phyloP scores from a whole-genome alignment of 2,113 vertebrate genomes.

The Macquaria ambigua region DNA sequence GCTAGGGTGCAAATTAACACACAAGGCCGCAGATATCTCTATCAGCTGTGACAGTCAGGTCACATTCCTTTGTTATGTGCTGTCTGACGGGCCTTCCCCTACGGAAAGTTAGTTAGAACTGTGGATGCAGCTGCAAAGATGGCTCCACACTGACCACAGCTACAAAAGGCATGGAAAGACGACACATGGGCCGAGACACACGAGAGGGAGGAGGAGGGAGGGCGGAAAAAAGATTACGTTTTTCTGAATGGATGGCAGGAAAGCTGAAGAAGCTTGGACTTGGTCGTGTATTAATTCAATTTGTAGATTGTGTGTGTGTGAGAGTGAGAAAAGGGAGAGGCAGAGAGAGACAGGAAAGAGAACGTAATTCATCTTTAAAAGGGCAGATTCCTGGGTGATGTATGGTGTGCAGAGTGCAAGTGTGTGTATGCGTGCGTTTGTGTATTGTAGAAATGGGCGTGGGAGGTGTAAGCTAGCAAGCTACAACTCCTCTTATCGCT shows the following conservation, averaged over 20 bases:
- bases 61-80: conserved; percentile 77
- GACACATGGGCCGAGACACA: conserved; percentile 42
- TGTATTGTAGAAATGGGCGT: conserved; percentile 62
- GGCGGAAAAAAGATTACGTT: conserved; percentile 14
- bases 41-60: conserved; percentile 73
- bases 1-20: conserved; percentile 38
- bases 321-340: conserved; percentile 40
- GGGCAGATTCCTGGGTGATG: conserved; percentile 75
- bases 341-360: conserved; percentile 65
- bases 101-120: conserved; percentile 56
- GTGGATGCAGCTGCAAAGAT: conserved; percentile 70
- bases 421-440: conserved; percentile 54
- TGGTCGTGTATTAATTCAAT: conserved; percentile 27
- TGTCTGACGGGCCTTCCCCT: conserved; percentile 64
- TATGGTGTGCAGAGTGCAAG: conserved; percentile 41
- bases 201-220: conserved; percentile 20
- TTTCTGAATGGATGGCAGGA: conserved; percentile 62
- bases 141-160: conserved; percentile 63
- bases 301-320: neutral
- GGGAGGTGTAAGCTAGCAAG: conserved; percentile 70
- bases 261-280: conserved; percentile 32
- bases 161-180: conserved; percentile 64
- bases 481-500: conserved; percentile 75
- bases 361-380: conserved; percentile 75
- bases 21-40: conserved; percentile 58